Evolutionary conservation across 2,888 invertebrate genomes (phyloP).

Genomic region (Drosophila nigricruria): DNA sequence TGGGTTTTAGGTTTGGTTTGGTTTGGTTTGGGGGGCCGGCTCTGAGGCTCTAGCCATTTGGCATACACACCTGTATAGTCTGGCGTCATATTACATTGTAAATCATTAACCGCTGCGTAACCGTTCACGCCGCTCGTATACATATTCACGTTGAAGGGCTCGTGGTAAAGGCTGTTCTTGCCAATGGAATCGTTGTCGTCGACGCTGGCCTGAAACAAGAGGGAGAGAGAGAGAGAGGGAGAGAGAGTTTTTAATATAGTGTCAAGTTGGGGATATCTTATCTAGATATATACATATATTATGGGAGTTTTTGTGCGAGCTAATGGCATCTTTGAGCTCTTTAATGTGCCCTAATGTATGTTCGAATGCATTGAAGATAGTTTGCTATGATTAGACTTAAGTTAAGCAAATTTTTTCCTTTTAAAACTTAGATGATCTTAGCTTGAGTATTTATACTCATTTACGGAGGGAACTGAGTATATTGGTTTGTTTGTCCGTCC

Average conservation of each 20-base stretch:
- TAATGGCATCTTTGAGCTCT: conserved; percentile 20
- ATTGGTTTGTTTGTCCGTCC: too few species aligned
- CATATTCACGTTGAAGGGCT: conserved; percentile 86
- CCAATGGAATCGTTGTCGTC: conserved; percentile 86
- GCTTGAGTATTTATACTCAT: too few species aligned
- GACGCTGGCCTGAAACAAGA: conserved; percentile 76
- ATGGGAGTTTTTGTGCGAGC: not conserved
- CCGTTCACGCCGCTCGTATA: conserved; percentile 86
- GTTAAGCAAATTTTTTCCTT: too few species aligned
- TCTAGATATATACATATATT: conserved; percentile 16
- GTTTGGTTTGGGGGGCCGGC: not conserved
- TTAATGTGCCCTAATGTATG: conserved; percentile 5
- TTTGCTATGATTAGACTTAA: too few species aligned
- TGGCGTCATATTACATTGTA: conserved; percentile 86
- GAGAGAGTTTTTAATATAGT: conserved; percentile 40
- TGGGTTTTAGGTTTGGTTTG: conserved; percentile 12
- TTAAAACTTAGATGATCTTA: too few species aligned
- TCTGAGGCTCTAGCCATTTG: conserved; percentile 1
- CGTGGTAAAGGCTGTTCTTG: conserved; percentile 86
- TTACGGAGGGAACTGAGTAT: too few species aligned
- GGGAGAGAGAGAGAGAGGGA: not conserved
- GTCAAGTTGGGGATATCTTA: conserved; percentile 29
- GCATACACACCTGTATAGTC: conserved; percentile 87
- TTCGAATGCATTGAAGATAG: not conserved
- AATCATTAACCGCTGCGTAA: conserved; percentile 86